Base-by-base conservation (phyloP, 2,888 invertebrate species). In the Patella caerulea region DNA sequence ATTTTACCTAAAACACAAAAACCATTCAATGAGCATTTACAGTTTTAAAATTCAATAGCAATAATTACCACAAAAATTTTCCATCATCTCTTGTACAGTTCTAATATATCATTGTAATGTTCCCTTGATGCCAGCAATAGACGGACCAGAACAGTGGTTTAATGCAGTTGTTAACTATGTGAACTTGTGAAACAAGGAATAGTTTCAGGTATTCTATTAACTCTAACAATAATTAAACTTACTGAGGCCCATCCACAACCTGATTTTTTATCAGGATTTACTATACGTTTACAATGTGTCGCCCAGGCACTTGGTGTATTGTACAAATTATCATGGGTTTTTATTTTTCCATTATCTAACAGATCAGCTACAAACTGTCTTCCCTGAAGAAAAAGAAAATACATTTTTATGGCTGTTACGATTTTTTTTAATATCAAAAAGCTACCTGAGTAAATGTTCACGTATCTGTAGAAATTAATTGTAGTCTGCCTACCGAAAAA, bases 201-300 rank as follows among this genome's bases (percentile, higher is more conserved):
- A 5, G 56, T 12, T n/a, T 7, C 34, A 34, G 34, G 7, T 34
- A 34, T 34, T 7, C 5, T 34, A 0, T 70, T 70, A 17, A 29
- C 19, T 12, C 19, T 34, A 56, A 56, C 34, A 11, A 65, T 17
- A 53, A 15, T 4, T 24, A 29, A 71, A 92, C 96, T 95, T 56
- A 96, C 96, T 3, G 96, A 96, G 3, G 96, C 96, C 97, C 97
- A 97, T 2, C 97, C 97, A 92, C 97, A 97, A 1, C 97, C 97
- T 65, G 96, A 96, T 88, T 96, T 96, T 91, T 97, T 97, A 82
- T 96, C 96, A 0, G 97, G 97, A 92, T 97, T 97, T 74, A 97
- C 96, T 78, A 96, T 95, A 83, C 96, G 94, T 90, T 97, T 97
- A 89, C 97, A 97, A 89, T 96, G 96, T 91, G 96, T 96, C 0